Conservation (phyloP, 2,888 invertebrate species). For the Mayetiola destructor region DNA sequence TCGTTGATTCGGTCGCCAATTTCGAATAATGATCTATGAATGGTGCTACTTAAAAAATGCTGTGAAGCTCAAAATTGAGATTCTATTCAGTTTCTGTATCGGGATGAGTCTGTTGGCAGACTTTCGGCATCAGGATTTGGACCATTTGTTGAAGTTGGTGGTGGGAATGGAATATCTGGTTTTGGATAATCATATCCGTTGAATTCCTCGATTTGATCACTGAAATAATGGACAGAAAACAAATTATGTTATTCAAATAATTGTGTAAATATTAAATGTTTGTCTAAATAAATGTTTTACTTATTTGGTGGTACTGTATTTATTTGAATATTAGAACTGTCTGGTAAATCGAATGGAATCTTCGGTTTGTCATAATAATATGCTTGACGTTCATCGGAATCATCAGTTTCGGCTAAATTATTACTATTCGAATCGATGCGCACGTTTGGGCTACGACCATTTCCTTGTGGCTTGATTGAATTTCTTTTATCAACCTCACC, state of each 20-base stretch:
- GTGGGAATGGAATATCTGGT: conserved; percentile 6
- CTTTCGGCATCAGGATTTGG: not conserved
- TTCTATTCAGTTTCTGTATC: not conserved
- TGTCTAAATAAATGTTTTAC: not conserved
- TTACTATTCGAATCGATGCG: not conserved
- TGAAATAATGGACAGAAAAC: not conserved
- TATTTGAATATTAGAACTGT: conserved; percentile 4
- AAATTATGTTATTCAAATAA: not conserved
- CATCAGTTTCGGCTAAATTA: conserved; percentile 1
- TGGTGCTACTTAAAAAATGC: not conserved
- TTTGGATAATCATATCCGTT: conserved; percentile 11
- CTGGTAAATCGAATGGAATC: not conserved
- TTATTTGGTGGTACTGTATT: not conserved
- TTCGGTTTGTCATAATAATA: conserved; percentile 10
- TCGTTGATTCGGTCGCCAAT: too few species aligned
- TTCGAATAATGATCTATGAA: not conserved
- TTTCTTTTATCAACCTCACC: not conserved
- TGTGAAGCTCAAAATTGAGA: not conserved
- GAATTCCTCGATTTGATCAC: not conserved
- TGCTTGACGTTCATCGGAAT: conserved; percentile 4
- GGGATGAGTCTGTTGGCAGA: not conserved
- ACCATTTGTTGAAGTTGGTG: not conserved
- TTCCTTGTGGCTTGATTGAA: not conserved
- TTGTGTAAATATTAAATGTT: not conserved
- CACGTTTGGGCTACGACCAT: not conserved